A percentile compares a stretch with the other conserved stretches of the same genome.
phyloP scores from a whole-genome alignment of 2,888 invertebrate species.

The Tetragonisca angustula region DNA sequence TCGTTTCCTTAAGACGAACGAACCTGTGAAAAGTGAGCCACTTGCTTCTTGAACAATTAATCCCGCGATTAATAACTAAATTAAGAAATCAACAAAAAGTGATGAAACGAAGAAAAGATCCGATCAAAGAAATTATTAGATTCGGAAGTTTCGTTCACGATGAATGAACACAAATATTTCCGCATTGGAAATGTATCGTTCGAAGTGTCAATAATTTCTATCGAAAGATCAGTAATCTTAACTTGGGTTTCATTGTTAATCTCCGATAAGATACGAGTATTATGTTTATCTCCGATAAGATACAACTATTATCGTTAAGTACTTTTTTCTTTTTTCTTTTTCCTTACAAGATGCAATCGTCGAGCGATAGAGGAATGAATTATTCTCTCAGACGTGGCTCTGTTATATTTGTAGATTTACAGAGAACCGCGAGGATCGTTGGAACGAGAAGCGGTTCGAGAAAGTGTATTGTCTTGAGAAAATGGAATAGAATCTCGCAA shows the following conservation, averaged over 20 bases:
- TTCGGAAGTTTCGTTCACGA: too few relatives aligned
- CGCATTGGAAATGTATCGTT: too few relatives aligned
- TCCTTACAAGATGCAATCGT: not conserved
- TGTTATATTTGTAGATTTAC: not conserved
- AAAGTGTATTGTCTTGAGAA: slow-evolving; percentile 22
- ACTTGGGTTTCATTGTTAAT: not conserved
- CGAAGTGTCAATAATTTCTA: too few relatives aligned
- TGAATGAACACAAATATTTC: too few relatives aligned
- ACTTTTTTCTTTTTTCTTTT: not conserved
- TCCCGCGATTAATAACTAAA: too few relatives aligned
- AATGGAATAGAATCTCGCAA: slow-evolving; percentile 1
- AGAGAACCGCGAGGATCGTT: not conserved
- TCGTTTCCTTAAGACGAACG: too few relatives aligned
- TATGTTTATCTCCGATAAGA: not conserved
- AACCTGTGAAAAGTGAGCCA: too few relatives aligned
- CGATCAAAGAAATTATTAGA: too few relatives aligned
- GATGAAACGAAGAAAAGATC: too few relatives aligned
- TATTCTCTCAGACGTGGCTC: not conserved
- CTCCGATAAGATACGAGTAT: too few relatives aligned
- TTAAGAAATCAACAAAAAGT: too few relatives aligned
- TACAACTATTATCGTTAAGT: not conserved
- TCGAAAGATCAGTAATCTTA: not conserved
- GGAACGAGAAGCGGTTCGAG: slow-evolving; percentile 4
- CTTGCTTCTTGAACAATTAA: too few relatives aligned
- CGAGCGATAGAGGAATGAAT: not conserved